These are phyloP conservation scores for Slavum lentiscoides DNA, from an alignment of 2,888 invertebrate species.

Conservation along the genomic window DNA sequence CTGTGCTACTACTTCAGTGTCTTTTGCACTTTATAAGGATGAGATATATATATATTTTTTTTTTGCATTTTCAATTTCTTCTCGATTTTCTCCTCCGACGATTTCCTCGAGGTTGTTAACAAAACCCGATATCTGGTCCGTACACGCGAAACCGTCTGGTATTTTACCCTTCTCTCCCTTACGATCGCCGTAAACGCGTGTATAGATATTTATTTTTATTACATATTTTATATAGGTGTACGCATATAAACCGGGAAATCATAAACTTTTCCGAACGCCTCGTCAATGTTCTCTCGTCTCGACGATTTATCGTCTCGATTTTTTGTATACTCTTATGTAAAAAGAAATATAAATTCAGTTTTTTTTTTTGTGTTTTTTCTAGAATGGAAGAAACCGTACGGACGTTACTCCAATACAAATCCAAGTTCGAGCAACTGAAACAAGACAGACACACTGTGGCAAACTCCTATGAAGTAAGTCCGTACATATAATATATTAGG, in stretches of 20 bases:
- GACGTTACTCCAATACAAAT: conserved; percentile 74
- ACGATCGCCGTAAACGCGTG: not conserved
- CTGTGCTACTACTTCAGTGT: not conserved
- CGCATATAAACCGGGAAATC: not conserved
- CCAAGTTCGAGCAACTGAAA: conserved; percentile 73
- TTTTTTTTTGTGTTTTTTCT: conserved; percentile 58
- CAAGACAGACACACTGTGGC: conserved; percentile 74
- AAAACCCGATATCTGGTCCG: conserved; percentile 20
- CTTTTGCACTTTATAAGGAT: not conserved
- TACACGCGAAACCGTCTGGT: not conserved
- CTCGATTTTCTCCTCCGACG: conserved; percentile 50
- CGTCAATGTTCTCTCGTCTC: not conserved
- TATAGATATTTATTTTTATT: not conserved
- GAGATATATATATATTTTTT: not conserved
- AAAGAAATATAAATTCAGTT: not conserved
- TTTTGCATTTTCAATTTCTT: conserved; percentile 48
- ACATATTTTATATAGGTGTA: not conserved
- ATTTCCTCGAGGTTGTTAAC: conserved; percentile 45
- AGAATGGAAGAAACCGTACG: conserved; percentile 80
- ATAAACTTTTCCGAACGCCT: conserved; percentile 1
- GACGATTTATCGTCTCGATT: conserved; percentile 2
- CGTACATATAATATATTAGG: not conserved
- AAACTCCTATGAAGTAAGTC: conserved; percentile 72
- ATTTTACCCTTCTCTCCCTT: not conserved
- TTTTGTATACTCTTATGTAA: not conserved